phyloP scores from a whole-genome alignment of 30 jellyfish, hydroid and myxozoan species.

The Hydractinia symbiolongicarpus region DNA sequence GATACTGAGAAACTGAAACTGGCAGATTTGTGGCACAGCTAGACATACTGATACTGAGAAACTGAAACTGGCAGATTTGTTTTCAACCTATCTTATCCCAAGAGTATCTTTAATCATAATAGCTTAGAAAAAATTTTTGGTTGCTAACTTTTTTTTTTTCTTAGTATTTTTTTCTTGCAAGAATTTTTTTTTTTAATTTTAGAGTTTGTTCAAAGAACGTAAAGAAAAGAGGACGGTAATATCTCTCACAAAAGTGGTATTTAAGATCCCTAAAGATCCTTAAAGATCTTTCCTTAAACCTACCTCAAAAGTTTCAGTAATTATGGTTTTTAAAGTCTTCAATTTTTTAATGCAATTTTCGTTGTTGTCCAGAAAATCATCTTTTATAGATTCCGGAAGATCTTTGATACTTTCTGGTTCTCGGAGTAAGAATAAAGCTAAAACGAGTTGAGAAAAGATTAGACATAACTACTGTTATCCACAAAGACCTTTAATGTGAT shows the following conservation, averaged over 20 bases:
- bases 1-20: no score
- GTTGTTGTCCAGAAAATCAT: conserved; percentile 69
- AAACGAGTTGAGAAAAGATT: neutral
- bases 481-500: no score
- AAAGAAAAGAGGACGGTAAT: no score
- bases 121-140: no score
- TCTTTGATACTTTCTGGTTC: conserved; percentile 26
- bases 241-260: no score
- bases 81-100: no score
- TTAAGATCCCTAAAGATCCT: no score
- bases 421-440: conserved; percentile 84
- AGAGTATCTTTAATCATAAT: no score
- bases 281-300: neutral
- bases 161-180: conserved; percentile 50
- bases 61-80: no score
- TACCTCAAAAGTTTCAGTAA: conserved; percentile 66
- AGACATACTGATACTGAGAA: no score
- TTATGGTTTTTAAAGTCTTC: conserved; percentile 53
- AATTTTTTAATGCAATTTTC: conserved; percentile 62
- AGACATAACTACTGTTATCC: neutral
- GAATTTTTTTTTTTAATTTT: neutral
- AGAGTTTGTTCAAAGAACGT: no score
- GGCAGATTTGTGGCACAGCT: no score
- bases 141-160: neutral
- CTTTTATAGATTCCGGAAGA: conserved; percentile 59